A percentile compares a stretch with the other conserved stretches of the same genome.
Evolutionary conservation across 2,797 vertebrate species (phyloP).

Genomic region (Macrochelys suwanniensis): DNA sequence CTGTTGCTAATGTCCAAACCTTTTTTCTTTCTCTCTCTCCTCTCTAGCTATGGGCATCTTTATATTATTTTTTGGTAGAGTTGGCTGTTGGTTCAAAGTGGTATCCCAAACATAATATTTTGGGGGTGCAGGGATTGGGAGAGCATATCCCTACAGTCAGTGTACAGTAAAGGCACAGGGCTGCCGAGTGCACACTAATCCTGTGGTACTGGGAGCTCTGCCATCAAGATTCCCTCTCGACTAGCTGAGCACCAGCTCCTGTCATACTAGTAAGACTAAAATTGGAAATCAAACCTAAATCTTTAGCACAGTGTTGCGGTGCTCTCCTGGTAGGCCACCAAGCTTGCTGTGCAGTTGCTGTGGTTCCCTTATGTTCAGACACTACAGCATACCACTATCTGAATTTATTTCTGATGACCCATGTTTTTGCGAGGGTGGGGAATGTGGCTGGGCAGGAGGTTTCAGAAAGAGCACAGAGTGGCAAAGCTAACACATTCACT

Average conservation of each 20-base stretch:
- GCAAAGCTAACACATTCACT: not conserved
- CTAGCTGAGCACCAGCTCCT: not conserved
- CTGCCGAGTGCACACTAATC: not conserved
- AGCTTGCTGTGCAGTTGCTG: not conserved
- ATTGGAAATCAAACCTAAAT: not conserved
- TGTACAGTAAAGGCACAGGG: not conserved
- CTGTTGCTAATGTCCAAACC: conserved; percentile 81
- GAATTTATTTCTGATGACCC: not conserved
- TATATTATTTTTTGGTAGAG: conserved; percentile 83
- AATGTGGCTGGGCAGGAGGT: not conserved
- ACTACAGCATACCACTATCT: not conserved
- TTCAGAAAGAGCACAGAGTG: not conserved
- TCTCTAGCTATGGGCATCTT: conserved; percentile 80
- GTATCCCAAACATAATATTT: conserved; percentile 20
- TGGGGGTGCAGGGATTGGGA: conserved; percentile 17
- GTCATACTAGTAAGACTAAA: not conserved
- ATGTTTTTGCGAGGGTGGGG: not conserved
- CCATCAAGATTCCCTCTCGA: conserved; percentile 16
- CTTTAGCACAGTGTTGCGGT: not conserved
- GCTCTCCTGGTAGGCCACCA: not conserved
- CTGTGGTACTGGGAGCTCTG: not conserved
- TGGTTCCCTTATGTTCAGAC: not conserved
- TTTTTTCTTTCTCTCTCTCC: conserved; percentile 73
- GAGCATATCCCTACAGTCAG: not conserved
- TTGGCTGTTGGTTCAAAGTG: conserved; percentile 75